These are phyloP conservation scores for Glaucopsyche alexis DNA, from an alignment of 2,888 invertebrate genomes.

Conservation along the genomic window DNA sequence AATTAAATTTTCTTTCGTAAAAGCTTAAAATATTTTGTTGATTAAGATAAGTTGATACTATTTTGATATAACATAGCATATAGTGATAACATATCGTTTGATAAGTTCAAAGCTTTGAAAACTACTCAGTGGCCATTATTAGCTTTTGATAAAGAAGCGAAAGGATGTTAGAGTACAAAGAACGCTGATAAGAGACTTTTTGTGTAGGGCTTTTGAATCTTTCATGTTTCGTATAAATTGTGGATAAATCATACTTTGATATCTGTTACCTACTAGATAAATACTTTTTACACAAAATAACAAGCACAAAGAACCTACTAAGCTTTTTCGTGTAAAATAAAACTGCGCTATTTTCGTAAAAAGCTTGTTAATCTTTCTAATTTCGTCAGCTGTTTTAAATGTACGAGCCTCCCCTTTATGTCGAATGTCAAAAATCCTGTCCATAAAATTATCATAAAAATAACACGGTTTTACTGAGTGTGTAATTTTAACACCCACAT, in stretches of 20 bases:
- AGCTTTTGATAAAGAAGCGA: neutral
- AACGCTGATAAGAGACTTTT: neutral
- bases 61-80: neutral
- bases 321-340: neutral
- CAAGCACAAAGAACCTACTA: neutral
- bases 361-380: slow-evolving; percentile 11
- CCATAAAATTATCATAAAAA: slow-evolving; percentile 18
- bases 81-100: neutral
- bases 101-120: neutral
- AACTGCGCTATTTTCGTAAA: slow-evolving; percentile 7
- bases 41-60: neutral
- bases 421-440: slow-evolving; percentile 19
- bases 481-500: slow-evolving; percentile 17
- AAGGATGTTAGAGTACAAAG: neutral
- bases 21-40: too few species aligned
- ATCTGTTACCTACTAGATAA: neutral
- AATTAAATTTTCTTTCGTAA: too few species aligned
- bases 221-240: neutral
- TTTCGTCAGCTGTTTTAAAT: slow-evolving; percentile 5
- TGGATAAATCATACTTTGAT: neutral
- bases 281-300: neutral
- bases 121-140: neutral
- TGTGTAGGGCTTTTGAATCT: neutral
- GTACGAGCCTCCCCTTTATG: slow-evolving; percentile 10
- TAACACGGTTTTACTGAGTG: slow-evolving; percentile 4